Percentiles rank a stretch among this genome's conserved stretches.
These are phyloP conservation scores for Spongilla lacustris DNA, from an alignment of 37 sponge, comb jelly and placozoan genomes.

Conservation along the genomic window DNA sequence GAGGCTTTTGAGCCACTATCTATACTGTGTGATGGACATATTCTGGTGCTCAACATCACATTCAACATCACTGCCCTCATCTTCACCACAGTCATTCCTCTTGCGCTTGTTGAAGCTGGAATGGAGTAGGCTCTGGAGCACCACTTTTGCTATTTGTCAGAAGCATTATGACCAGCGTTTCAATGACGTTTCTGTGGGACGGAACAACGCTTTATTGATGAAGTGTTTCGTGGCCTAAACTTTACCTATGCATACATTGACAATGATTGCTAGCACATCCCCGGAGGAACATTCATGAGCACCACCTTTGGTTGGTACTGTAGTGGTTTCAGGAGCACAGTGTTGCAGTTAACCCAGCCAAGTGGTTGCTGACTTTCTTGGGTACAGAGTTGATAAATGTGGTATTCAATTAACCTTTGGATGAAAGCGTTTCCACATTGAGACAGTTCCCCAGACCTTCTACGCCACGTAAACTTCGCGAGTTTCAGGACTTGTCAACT, in stretches of 20 bases:
- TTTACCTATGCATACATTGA: conserved; percentile 25
- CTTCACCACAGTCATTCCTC: too few species aligned
- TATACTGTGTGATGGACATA: too few species aligned
- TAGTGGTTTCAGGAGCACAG: neutral
- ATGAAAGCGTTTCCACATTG: conserved; percentile 6
- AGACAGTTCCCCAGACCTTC: conserved; percentile 31
- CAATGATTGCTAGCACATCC: conserved; percentile 17
- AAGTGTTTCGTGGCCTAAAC: conserved; percentile 26
- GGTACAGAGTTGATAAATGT: neutral
- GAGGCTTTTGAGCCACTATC: too few species aligned
- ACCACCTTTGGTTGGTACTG: neutral
- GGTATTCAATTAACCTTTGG: conserved; percentile 29
- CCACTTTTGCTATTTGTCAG: too few species aligned
- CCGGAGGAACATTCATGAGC: conserved; percentile 51
- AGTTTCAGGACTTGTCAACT: conserved; percentile 63
- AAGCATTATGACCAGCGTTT: too few species aligned
- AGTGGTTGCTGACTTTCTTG: conserved; percentile 2
- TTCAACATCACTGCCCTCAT: too few species aligned
- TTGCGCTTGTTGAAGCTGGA: too few species aligned
- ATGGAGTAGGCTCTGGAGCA: too few species aligned
- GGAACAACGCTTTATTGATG: conserved; percentile 44
- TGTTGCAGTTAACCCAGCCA: neutral
- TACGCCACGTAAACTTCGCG: conserved; percentile 33
- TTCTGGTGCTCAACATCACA: too few species aligned
- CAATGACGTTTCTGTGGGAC: too few species aligned